Base-by-base conservation (phyloP, 1,140 invertebrate genomes). In the Trichonephila inaurata region DNA sequence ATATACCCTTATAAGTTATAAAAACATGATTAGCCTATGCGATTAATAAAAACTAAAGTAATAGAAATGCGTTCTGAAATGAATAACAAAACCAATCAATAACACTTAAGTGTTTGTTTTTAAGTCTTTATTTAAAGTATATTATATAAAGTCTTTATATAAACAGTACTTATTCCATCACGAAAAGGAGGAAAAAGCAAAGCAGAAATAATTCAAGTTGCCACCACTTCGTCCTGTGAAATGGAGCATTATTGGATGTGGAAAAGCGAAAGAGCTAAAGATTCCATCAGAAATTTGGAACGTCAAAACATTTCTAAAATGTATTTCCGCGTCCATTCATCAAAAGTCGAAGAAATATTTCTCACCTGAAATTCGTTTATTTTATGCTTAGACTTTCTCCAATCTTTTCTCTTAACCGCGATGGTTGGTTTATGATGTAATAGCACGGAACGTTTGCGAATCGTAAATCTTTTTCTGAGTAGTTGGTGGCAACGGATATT, bases 381-480 rank as follows among this genome's bases (percentile, higher is more conserved):
- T 89, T 89, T 21, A 77, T 77, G 24, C 51, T 69, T 24, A 12
- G 19, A 33, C 64, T 51, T 77, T 44, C 28, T 69, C 58, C n/a
- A 51, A 51, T 51, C 51, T 40, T 85, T 85, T 85, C 44, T 85
- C 58, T 85, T 85, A 85, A 85, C 82, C 82, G 58, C 62, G n/a
- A 88, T 19, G 86, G 86, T 40, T 40, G 60, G 86, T 64, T 88
- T 64, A 88, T 88, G 86, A 88, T 88, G 86, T 88, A 88, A 88
- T 64, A 88, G 86, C 86, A 88, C 86, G 86, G 86, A 88, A 88
- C 86, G 86, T 33, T 62, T 21, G 24, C 86, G 86, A 88, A 88
- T 64, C 86, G 86, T 88, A 88, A 88, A 88, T 88, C 86, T 88
- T 85, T 40, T 44, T 88, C 86, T 64, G 60, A 58, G 82, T 24